These are phyloP conservation scores for Plagodis pulveraria DNA, from an alignment of 2,888 invertebrate genomes.

Conservation along the genomic window DNA sequence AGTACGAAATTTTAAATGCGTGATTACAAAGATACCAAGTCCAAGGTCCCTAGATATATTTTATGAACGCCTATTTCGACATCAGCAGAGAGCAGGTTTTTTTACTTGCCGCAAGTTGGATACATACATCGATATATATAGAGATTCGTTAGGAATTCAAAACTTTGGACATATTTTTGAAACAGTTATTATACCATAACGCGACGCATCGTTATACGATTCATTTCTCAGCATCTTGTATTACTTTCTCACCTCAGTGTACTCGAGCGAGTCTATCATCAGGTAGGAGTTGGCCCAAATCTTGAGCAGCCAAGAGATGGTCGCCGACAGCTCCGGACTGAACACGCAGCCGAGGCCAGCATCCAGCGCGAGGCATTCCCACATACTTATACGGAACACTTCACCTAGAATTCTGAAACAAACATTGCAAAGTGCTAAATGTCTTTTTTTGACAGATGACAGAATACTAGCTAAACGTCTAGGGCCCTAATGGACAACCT, in stretches of 20 bases:
- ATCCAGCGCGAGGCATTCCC: constrained; percentile 89
- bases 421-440: too few relatives aligned
- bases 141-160: neutral
- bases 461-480: too few relatives aligned
- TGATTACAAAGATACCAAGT: too few relatives aligned
- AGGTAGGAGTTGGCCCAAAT: constrained; percentile 91
- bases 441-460: too few relatives aligned
- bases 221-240: too few relatives aligned
- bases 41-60: too few relatives aligned
- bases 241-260: constrained; percentile 60
- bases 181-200: neutral
- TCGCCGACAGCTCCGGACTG: constrained; percentile 92
- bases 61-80: too few relatives aligned
- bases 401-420: constrained; percentile 87
- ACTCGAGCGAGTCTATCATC: constrained; percentile 75
- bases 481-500: too few relatives aligned
- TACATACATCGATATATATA: too few relatives aligned
- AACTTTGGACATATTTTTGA: neutral
- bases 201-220: neutral
- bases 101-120: too few relatives aligned
- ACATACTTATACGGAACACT: constrained; percentile 89
- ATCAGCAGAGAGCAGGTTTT: too few relatives aligned
- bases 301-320: constrained; percentile 91
- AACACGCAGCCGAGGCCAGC: constrained; percentile 86
- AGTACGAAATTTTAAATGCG: too few relatives aligned